Evolutionary conservation across 1,140 invertebrate genomes (phyloP).

Genomic region (Zaprionus gabonicus): DNA sequence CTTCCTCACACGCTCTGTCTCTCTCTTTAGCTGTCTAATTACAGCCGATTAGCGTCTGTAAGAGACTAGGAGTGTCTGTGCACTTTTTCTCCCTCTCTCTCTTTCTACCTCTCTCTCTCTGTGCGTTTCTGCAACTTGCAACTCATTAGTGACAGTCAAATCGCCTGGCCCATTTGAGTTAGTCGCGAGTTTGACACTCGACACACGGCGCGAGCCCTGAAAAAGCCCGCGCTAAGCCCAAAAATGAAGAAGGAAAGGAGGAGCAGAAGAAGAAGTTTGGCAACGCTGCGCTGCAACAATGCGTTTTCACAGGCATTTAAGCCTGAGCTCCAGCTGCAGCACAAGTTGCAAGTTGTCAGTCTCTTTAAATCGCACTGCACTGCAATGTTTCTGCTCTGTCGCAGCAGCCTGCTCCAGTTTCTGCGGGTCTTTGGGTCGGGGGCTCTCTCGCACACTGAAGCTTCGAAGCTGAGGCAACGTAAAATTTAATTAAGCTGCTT

Average conservation of each 20-base stretch:
- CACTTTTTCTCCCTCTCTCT: not conserved
- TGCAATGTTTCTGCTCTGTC: not conserved
- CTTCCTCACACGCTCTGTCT: not conserved
- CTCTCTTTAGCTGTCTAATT: conserved; percentile 16
- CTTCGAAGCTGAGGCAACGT: conserved; percentile 20
- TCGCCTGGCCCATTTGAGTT: conserved; percentile 29
- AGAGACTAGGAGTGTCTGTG: not conserved
- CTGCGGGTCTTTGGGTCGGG: conserved; percentile 10
- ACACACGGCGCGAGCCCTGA: not conserved
- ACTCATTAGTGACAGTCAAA: conserved; percentile 44
- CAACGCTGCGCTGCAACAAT: conserved; percentile 27
- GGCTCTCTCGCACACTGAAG: no score
- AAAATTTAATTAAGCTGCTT: conserved; percentile 60
- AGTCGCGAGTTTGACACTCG: conserved; percentile 38
- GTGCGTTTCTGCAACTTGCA: conserved; percentile 23
- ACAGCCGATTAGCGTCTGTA: conserved; percentile 10
- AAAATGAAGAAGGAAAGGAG: not conserved
- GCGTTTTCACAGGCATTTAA: conserved; percentile 6
- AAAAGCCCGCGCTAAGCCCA: not conserved
- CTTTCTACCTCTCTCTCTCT: not conserved
- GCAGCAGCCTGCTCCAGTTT: conserved; percentile 42
- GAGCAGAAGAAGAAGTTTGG: conserved; percentile 46
- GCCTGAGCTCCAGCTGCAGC: not conserved
- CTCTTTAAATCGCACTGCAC: conserved; percentile 21
- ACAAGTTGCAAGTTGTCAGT: not conserved